A percentile compares a stretch with the other conserved stretches of the same genome.
phyloP scores from a whole-genome alignment of 2,113 vertebrate species.

The Rhabdornis inornatus region DNA sequence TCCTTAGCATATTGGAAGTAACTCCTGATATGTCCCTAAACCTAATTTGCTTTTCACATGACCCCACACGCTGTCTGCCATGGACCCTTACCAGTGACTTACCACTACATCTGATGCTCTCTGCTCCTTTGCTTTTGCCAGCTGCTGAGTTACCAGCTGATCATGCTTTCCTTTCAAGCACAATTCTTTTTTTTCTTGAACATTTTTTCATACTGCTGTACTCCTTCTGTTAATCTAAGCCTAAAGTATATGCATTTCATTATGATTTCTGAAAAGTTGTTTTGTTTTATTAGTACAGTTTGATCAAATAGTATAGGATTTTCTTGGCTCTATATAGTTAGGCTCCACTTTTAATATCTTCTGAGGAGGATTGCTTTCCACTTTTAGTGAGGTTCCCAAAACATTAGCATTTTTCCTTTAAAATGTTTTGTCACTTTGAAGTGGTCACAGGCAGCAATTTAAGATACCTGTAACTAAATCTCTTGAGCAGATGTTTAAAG shows the following conservation, averaged over 20 bases:
- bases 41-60: not conserved
- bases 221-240: not conserved
- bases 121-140: not conserved
- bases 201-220: not conserved
- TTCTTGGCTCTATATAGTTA: too few species aligned
- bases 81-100: not conserved
- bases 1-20: not conserved
- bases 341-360: not conserved
- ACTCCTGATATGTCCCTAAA: not conserved
- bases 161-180: not conserved
- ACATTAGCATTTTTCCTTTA: not conserved
- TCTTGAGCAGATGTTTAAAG: not conserved
- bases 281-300: not conserved
- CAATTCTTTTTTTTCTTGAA: not conserved
- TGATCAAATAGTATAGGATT: not conserved
- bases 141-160: not conserved
- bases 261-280: not conserved
- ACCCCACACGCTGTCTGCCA: rapidly evolving
- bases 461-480: not conserved
- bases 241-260: not conserved
- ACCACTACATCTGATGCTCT: not conserved
- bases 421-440: not conserved
- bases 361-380: not conserved
- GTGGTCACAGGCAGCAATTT: not conserved
- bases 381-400: not conserved